phyloP scores from a whole-genome alignment of 2,888 invertebrate species.

The Ypsolopha sequella region DNA sequence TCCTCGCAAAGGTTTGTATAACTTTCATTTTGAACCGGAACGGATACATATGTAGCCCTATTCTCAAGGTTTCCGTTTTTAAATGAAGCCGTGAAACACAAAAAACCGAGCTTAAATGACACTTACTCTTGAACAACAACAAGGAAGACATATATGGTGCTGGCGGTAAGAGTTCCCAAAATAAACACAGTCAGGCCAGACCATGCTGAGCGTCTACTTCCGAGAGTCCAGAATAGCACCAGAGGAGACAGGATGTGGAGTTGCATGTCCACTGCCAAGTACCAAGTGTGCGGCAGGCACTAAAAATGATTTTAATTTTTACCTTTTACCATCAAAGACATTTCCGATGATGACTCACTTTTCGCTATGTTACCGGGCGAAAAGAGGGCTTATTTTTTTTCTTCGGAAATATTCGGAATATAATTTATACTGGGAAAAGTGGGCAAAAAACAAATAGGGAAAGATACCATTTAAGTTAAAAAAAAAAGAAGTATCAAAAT shows the following conservation, averaged over 20 bases:
- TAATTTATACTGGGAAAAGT: not conserved
- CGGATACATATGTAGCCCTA: too few species aligned
- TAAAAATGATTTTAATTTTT: slow-evolving; percentile 21
- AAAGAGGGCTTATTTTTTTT: not conserved
- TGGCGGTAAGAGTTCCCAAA: slow-evolving; percentile 17
- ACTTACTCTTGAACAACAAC: too few species aligned
- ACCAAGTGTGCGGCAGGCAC: slow-evolving; percentile 46
- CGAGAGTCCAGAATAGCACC: slow-evolving; percentile 35
- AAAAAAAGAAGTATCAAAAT: too few species aligned
- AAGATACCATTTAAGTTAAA: too few species aligned
- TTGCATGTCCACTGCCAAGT: slow-evolving; percentile 46
- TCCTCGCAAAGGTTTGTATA: too few species aligned
- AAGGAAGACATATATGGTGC: slow-evolving; percentile 31
- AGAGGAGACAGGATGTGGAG: slow-evolving; percentile 42
- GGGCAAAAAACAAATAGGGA: too few species aligned
- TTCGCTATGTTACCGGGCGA: too few species aligned
- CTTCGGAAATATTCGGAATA: not conserved
- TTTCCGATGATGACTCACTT: too few species aligned
- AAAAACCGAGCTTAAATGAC: too few species aligned
- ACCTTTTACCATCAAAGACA: not conserved
- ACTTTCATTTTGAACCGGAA: too few species aligned
- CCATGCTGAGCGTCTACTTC: slow-evolving; percentile 22
- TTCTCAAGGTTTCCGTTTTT: too few species aligned
- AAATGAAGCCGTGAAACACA: too few species aligned
- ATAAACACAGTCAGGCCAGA: slow-evolving; percentile 14